Evolutionary conservation across 2,888 invertebrate genomes (phyloP).

Genomic region (Euzophera pinguis): DNA sequence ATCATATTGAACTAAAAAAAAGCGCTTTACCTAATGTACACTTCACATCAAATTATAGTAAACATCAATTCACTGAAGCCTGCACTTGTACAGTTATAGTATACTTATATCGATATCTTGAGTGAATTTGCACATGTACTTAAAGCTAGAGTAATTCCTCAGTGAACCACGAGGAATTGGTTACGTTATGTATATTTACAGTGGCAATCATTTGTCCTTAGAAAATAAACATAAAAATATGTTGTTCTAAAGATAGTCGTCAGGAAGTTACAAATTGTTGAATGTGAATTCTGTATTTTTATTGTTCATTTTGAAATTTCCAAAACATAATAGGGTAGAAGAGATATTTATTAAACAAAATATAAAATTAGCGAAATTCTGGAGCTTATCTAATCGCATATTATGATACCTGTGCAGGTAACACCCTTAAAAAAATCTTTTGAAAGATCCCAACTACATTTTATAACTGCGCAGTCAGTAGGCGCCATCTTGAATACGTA

Average conservation of each 20-base stretch:
- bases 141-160: slow-evolving; percentile 6
- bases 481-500: no score
- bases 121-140: not conserved
- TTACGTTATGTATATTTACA: slow-evolving; percentile 3
- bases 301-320: not conserved
- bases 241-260: not conserved
- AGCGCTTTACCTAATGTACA: slow-evolving; percentile 48
- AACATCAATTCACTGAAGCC: slow-evolving; percentile 41
- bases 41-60: slow-evolving; percentile 39
- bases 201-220: not conserved
- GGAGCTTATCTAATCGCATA: no score
- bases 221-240: not conserved
- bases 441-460: no score
- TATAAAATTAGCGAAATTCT: no score
- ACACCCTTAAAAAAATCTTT: no score
- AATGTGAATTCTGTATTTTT: not conserved
- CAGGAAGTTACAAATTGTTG: not conserved
- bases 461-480: no score
- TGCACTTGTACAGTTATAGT: slow-evolving; percentile 32
- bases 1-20: slow-evolving; percentile 36
- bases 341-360: no score
- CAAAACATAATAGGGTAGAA: not conserved
- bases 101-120: slow-evolving; percentile 1
- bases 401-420: no score
- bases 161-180: not conserved